Evolutionary conservation across 2,888 invertebrate species (phyloP), one percentile per base, ranked within the genome.

Genomic region (Thumatha senex): DNA sequence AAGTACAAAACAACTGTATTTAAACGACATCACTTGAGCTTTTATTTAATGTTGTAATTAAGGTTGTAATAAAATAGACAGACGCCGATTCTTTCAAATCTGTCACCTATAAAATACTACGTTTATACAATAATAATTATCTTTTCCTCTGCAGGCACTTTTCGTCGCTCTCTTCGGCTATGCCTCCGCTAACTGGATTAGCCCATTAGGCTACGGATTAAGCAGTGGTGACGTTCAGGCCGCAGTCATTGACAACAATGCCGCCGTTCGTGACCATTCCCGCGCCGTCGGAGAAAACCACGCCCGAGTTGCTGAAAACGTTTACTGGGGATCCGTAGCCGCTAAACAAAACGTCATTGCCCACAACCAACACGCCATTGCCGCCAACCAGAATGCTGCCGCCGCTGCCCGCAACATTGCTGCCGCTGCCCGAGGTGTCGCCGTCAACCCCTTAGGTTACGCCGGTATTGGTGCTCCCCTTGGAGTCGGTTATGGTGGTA

Each of bases 171-270:
- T 80, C 0, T 81, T 78, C 48, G 89, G 89, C 77, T 61, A 76
- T 42, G 81, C 74, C 42, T 85, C 90, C 46, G 86, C 89, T 52
- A 52, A 29, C 40, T 11, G 29, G 30, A n/a, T 41, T 12, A 12
- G 14, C 10, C 30, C 30, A 1, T 41, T 41, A 12, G n/a, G 12
- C 30, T 75, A 73, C 10, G 89, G 89, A 62, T 76, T 82, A 45
- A 91, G 86, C 83, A 69, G 74, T 11, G 90, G 90, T 34, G 90
- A 90, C 71, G 85, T 84, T 0, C 88, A 90, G 65, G 90, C 89
- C 31, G 90, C 90, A 48, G 86, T 80, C 70, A 90, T 90, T 61
- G 84, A 90, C 78, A 85, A 86, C 34, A 80, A 76, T 86, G 80
- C 80, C 31, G 89, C 88, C 46, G 87, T 88, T 48, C 29, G 30